Conservation (phyloP, 2,797 vertebrate species). For the Linurgus olivaceus region DNA sequence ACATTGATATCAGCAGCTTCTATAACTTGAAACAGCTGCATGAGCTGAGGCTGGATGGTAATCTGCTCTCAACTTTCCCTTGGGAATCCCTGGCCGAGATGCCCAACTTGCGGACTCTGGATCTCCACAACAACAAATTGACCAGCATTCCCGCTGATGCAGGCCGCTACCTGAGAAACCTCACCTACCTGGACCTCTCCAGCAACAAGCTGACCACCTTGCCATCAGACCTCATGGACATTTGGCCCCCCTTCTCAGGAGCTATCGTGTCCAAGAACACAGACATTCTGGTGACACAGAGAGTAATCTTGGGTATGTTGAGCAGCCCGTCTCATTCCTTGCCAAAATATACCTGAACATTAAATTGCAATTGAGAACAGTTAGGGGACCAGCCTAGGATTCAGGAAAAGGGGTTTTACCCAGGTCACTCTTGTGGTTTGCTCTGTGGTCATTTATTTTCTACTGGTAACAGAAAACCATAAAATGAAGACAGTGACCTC, state of each 20-base stretch:
- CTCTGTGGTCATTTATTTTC: background rate
- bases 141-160: slow-evolving; percentile 81
- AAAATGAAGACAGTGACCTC: background rate
- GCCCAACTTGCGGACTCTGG: slow-evolving; percentile 86
- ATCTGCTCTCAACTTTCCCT: slow-evolving; percentile 87
- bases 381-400: background rate
- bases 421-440: background rate
- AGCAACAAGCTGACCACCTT: slow-evolving; percentile 91
- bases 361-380: background rate
- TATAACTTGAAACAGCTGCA: slow-evolving; percentile 94
- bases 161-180: slow-evolving; percentile 81
- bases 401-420: background rate
- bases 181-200: slow-evolving; percentile 92
- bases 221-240: slow-evolving; percentile 90
- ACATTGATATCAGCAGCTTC: slow-evolving; percentile 86
- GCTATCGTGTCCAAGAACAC: slow-evolving; percentile 22
- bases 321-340: background rate
- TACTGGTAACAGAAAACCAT: background rate
- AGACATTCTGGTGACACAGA: slow-evolving; percentile 72
- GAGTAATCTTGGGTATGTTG: slow-evolving; percentile 87
- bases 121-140: slow-evolving; percentile 92
- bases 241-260: slow-evolving; percentile 87
- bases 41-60: slow-evolving; percentile 92
- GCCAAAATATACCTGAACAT: background rate
- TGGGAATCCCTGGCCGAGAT: slow-evolving; percentile 92